phyloP scores from a whole-genome alignment of 2,797 vertebrate genomes.

The Spheniscus humboldti region DNA sequence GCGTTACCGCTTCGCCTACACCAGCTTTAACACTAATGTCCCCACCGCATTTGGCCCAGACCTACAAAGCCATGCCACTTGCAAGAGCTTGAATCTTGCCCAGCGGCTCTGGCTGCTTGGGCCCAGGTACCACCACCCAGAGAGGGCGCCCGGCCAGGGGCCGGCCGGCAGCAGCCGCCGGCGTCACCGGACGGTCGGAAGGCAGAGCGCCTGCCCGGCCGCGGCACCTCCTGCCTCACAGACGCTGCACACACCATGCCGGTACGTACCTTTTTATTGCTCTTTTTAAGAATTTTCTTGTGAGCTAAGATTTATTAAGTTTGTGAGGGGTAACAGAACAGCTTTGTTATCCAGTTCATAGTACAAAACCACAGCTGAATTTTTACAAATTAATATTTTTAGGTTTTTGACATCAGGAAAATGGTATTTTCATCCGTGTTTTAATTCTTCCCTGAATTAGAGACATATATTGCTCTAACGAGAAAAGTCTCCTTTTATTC shows the following conservation, averaged over 20 bases:
- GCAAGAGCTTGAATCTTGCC: neutral
- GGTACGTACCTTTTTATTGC: neutral
- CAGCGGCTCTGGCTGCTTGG: accelerated
- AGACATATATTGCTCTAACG: neutral
- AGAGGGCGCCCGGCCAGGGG: accelerated
- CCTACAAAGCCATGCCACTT: accelerated
- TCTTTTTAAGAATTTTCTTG: neutral
- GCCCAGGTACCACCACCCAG: neutral
- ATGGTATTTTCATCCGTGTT: neutral
- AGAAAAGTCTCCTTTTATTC: neutral
- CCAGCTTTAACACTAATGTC: neutral
- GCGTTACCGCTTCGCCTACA: accelerated
- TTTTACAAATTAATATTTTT: neutral
- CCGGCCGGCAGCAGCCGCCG: neutral
- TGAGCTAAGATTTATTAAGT: neutral
- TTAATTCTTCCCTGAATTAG: slow-evolving; percentile 20
- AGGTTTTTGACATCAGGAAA: neutral
- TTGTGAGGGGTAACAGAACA: neutral
- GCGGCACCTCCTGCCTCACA: accelerated
- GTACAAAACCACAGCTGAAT: neutral
- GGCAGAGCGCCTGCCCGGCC: neutral
- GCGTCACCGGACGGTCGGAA: neutral
- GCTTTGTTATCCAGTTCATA: neutral
- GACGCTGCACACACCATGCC: accelerated
- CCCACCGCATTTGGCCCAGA: neutral